Conservation (phyloP, 1,140 invertebrate species). For the Ceratina calcarata region DNA sequence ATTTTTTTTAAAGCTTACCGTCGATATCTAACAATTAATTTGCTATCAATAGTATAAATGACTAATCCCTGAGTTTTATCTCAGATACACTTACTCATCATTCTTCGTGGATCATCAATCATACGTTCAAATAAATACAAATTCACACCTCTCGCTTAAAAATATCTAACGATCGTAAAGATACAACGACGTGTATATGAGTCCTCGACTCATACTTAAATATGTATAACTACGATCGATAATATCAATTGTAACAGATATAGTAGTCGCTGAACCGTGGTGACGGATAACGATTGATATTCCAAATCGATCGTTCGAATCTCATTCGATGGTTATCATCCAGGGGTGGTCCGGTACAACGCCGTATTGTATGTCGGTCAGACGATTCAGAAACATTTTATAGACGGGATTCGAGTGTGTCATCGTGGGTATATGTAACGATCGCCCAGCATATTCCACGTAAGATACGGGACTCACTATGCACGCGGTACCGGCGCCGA, state of each 20-base stretch:
- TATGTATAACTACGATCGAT: neutral
- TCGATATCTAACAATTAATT: slow-evolving; percentile 4
- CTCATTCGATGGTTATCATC: slow-evolving; percentile 82
- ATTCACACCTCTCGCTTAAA: neutral
- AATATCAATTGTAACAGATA: no score
- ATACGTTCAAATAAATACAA: slow-evolving; percentile 30
- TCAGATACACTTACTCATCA: slow-evolving; percentile 1
- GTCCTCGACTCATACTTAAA: neutral
- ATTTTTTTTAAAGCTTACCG: neutral
- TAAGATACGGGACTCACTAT: slow-evolving; percentile 93
- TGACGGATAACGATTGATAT: no score
- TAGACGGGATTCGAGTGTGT: slow-evolving; percentile 85
- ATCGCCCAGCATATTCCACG: slow-evolving; percentile 86
- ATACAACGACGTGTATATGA: neutral
- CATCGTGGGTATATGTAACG: slow-evolving; percentile 88
- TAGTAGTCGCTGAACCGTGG: no score
- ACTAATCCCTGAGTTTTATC: slow-evolving; percentile 24
- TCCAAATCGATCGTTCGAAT: slow-evolving; percentile 28
- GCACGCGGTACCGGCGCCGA: slow-evolving; percentile 96
- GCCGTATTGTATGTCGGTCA: slow-evolving; percentile 94
- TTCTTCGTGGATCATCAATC: neutral
- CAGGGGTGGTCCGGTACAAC: slow-evolving; percentile 88
- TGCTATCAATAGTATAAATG: neutral
- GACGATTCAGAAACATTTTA: slow-evolving; percentile 85
- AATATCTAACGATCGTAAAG: neutral